These are phyloP conservation scores for Neolamprologus tretocephalus DNA, from an alignment of 2,113 vertebrate species.

Conservation along the genomic window DNA sequence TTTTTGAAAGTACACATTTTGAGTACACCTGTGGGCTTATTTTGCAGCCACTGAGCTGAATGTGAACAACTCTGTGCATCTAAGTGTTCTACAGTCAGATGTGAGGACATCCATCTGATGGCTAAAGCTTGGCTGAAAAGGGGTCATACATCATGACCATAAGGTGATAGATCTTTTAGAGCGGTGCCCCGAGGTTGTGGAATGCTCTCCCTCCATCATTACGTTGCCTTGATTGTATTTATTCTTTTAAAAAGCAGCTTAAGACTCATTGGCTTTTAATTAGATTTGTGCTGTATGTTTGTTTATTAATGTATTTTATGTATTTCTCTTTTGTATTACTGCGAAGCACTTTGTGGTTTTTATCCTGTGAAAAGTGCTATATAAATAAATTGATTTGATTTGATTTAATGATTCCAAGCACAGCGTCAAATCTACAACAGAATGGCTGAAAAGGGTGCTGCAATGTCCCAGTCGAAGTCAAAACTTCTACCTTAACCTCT, in stretches of 20 bases:
- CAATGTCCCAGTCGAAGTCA: neutral
- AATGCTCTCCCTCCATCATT: neutral
- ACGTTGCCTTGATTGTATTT: neutral
- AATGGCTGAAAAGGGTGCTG: neutral
- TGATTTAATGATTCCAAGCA: neutral
- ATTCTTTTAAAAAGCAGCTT: neutral
- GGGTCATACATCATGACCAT: neutral
- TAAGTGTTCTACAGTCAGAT: neutral
- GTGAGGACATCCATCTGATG: neutral
- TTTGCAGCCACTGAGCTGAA: neutral
- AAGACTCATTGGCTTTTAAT: neutral
- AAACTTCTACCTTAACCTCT: rapidly evolving
- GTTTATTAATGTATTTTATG: neutral
- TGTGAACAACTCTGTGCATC: neutral
- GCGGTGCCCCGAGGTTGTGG: rapidly evolving
- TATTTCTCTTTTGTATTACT: rapidly evolving
- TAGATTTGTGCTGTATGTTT: neutral
- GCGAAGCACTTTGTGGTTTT: rapidly evolving
- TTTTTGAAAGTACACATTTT: neutral
- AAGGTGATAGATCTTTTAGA: neutral
- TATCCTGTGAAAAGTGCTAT: neutral
- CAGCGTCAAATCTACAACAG: neutral
- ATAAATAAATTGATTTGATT: neutral
- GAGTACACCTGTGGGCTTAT: neutral
- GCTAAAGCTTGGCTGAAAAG: neutral